Percentiles rank a stretch among this genome's conserved stretches.
Conservation (phyloP, 64 coral and sea anemone genomes). For the Montipora foliosa region DNA sequence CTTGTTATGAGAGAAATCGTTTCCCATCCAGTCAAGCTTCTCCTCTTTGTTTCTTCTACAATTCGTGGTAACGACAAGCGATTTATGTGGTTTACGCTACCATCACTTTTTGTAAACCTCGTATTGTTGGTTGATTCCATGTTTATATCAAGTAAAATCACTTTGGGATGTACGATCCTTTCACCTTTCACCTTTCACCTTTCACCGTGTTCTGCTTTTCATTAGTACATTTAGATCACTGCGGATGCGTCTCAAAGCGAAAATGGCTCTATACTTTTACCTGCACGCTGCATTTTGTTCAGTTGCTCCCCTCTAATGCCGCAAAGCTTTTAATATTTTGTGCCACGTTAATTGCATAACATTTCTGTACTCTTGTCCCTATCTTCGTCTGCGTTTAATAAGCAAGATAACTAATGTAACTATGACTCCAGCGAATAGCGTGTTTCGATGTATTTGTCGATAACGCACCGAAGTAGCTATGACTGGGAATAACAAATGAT, state of each 20-base stretch:
- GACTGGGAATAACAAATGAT: background rate
- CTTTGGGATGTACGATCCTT: background rate
- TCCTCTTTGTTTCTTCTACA: background rate
- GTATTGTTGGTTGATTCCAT: background rate
- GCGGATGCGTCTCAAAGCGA: too few relatives aligned
- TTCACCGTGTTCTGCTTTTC: background rate
- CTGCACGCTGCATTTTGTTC: background rate
- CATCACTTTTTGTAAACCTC: background rate
- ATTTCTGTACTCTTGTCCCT: background rate
- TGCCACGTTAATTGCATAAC: background rate
- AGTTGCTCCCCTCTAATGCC: background rate
- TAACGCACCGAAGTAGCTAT: background rate
- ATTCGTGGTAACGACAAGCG: constrained; percentile 26
- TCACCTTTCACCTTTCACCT: background rate
- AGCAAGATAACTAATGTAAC: background rate
- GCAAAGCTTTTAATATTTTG: background rate
- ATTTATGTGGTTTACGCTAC: background rate
- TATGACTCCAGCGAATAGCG: background rate
- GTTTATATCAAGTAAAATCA: background rate
- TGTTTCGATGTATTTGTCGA: background rate
- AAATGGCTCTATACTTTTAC: background rate
- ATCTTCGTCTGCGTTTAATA: background rate
- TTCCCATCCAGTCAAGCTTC: constrained; percentile 47
- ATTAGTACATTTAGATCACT: too few relatives aligned
- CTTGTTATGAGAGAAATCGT: constrained; percentile 59